A percentile compares a stretch with the other conserved stretches of the same genome.
Evolutionary conservation across 2,888 invertebrate species (phyloP).

Genomic region (Lingula anatina): DNA sequence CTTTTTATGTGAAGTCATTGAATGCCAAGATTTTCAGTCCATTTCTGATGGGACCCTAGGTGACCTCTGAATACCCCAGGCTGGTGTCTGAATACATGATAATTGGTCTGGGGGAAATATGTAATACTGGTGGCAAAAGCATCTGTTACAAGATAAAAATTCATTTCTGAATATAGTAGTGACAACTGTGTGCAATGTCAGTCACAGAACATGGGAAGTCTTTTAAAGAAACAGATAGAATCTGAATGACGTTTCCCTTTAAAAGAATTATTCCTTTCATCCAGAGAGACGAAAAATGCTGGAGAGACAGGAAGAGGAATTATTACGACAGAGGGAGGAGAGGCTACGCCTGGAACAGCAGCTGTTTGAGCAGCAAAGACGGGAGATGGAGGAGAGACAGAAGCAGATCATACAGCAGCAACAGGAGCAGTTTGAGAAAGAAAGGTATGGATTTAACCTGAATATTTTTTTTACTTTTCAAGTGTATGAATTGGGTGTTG

Average conservation of each 20-base stretch:
- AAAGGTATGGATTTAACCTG: too few species aligned
- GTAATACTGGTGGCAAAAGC: too few species aligned
- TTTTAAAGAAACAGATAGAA: background rate
- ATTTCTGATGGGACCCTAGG: too few species aligned
- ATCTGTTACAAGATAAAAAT: too few species aligned
- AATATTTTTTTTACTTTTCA: too few species aligned
- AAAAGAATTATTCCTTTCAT: constrained; percentile 1
- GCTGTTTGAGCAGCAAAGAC: constrained; percentile 19
- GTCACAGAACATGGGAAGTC: background rate
- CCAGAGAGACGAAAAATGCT: constrained; percentile 12
- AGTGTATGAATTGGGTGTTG: too few species aligned
- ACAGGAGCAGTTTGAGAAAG: constrained; percentile 13
- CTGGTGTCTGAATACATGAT: too few species aligned
- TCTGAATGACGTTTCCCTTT: background rate
- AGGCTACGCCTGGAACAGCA: constrained; percentile 16
- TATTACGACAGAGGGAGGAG: constrained; percentile 16
- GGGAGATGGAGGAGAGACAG: constrained; percentile 17
- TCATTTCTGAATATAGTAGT: constrained; percentile 6
- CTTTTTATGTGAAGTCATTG: too few species aligned
- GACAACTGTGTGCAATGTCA: background rate
- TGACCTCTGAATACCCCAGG: too few species aligned
- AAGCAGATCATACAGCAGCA: constrained; percentile 11
- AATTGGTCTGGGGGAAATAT: too few species aligned
- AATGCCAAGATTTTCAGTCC: too few species aligned
- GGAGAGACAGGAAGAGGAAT: constrained; percentile 11